Evolutionary conservation across 2,797 vertebrate genomes (phyloP).

Genomic region (Moxostoma hubbsi): DNA sequence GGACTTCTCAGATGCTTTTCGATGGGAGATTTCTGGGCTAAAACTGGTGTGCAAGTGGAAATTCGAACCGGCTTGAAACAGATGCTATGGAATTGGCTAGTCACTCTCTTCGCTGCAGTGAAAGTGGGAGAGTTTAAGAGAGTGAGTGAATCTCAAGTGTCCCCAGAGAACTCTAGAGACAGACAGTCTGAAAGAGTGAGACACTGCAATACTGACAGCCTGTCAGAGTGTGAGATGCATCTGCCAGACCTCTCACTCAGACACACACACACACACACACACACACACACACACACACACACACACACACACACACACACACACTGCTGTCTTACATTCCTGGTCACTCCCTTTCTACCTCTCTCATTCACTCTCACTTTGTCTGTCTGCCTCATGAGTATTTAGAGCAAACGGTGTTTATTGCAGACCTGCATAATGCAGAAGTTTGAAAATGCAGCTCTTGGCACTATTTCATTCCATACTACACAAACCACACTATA

Average conservation of each 20-base stretch:
- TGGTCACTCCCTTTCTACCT: slow-evolving; percentile 27
- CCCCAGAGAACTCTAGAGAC: slow-evolving; percentile 19
- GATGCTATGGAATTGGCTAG: slow-evolving; percentile 32
- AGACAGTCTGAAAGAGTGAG: slow-evolving; percentile 50
- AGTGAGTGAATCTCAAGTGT: slow-evolving; percentile 15
- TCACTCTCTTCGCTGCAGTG: slow-evolving; percentile 31
- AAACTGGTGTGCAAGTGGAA: slow-evolving; percentile 45
- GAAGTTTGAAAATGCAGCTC: slow-evolving; percentile 13
- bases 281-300: slow-evolving; percentile 13
- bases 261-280: not conserved
- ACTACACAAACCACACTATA: not conserved
- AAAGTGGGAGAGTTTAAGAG: slow-evolving; percentile 11
- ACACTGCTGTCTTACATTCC: slow-evolving; percentile 35
- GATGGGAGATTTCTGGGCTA: slow-evolving; percentile 44
- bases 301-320: too few species aligned
- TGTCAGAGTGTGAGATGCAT: slow-evolving; percentile 49
- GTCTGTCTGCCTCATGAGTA: slow-evolving; percentile 22
- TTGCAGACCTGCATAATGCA: slow-evolving; percentile 23
- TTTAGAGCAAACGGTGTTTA: slow-evolving; percentile 8
- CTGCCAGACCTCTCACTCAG: slow-evolving; percentile 48
- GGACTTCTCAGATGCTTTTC: slow-evolving; percentile 46
- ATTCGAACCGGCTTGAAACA: slow-evolving; percentile 52
- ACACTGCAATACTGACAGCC: slow-evolving; percentile 46
- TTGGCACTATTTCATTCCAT: not conserved
- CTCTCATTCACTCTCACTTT: not conserved